Evolutionary conservation across 2,888 invertebrate genomes (phyloP).

Genomic region (Spisula subtruncata): DNA sequence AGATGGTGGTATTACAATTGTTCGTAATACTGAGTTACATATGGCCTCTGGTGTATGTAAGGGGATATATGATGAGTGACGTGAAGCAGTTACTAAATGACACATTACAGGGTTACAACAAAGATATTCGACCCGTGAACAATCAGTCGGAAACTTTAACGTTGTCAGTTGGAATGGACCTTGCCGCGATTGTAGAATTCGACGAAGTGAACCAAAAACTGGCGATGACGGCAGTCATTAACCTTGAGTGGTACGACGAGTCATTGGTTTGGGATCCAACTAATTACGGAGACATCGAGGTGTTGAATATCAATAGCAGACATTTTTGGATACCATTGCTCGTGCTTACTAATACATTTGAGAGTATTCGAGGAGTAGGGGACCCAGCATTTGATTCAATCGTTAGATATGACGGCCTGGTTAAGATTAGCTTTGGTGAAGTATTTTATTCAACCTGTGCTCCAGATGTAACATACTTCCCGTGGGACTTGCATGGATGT

Average conservation of each 20-base stretch:
- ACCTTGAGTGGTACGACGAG: conserved; percentile 57
- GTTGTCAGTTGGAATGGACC: conserved; percentile 27
- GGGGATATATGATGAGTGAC: not conserved
- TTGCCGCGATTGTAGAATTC: conserved; percentile 63
- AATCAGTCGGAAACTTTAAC: conserved; percentile 29
- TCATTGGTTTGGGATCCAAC: conserved; percentile 52
- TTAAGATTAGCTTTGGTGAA: not conserved
- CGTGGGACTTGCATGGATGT: conserved; percentile 40
- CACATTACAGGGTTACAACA: conserved; percentile 39
- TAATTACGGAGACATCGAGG: conserved; percentile 29
- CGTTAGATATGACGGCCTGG: not conserved
- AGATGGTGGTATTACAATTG: not conserved
- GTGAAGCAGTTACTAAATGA: conserved; percentile 4
- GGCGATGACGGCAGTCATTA: conserved; percentile 50
- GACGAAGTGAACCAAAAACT: conserved; percentile 65
- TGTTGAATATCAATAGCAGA: conserved; percentile 36
- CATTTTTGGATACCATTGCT: conserved; percentile 66
- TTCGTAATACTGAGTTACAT: not conserved
- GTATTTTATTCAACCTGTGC: conserved; percentile 25
- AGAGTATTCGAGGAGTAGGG: not conserved
- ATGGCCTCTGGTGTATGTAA: not conserved
- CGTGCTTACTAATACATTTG: conserved; percentile 45
- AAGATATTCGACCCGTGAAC: conserved; percentile 49
- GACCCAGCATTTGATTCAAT: not conserved
- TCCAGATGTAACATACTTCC: conserved; percentile 36